Conservation (phyloP, 2,113 vertebrate species). For the Corythaeola cristata region DNA sequence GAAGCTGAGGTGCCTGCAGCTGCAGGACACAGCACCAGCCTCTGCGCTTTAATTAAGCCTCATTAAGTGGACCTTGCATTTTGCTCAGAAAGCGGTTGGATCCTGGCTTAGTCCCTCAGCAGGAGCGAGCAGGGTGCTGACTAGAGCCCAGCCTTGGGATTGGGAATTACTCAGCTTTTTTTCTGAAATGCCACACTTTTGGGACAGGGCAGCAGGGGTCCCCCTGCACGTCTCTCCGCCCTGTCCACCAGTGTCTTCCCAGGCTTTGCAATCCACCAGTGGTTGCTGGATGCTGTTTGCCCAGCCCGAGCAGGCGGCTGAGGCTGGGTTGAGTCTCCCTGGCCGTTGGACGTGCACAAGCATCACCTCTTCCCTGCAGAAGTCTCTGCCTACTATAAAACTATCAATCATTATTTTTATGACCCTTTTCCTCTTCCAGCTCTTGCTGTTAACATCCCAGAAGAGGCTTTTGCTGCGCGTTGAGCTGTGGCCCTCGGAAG, state of each 20-base stretch:
- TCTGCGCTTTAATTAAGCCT: not conserved
- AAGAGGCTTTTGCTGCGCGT: not conserved
- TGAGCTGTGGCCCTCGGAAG: not conserved
- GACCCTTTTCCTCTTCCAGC: not conserved
- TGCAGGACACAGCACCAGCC: not conserved
- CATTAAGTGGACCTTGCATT: not conserved
- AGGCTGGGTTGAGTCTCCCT: not conserved
- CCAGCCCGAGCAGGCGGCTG: not conserved
- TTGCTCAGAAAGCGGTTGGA: not conserved
- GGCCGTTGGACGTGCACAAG: not conserved
- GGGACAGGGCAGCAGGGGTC: rapidly evolving
- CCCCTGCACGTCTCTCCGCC: not conserved
- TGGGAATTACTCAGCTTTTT: not conserved
- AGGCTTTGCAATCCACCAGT: not conserved
- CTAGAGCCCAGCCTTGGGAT: not conserved
- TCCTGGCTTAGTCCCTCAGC: not conserved
- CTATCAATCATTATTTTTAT: not conserved
- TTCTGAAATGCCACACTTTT: not conserved
- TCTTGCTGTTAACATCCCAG: not conserved
- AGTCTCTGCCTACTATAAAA: not conserved
- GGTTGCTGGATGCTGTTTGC: not conserved
- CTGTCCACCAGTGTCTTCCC: not conserved
- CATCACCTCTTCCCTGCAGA: not conserved
- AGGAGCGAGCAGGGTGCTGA: not conserved
- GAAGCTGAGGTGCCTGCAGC: not conserved